Conservation (phyloP, 2,113 vertebrate genomes). For the Entomyzon cyanotis region DNA sequence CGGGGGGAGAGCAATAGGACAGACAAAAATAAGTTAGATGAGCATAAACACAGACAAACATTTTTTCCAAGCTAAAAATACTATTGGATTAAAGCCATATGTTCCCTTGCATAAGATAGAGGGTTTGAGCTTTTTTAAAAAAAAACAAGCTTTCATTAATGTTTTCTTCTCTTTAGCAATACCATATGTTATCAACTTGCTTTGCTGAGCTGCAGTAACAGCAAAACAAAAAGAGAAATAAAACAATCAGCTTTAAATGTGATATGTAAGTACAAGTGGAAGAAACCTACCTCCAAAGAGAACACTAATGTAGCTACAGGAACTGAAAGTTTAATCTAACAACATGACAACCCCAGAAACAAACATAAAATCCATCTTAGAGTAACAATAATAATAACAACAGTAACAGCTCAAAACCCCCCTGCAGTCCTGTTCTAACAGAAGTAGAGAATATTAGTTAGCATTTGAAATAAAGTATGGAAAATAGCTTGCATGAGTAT, state of each 20-base stretch:
- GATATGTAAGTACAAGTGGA: neutral
- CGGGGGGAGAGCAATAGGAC: neutral
- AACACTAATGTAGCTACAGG: neutral
- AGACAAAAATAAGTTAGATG: conserved; percentile 13
- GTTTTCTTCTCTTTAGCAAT: neutral
- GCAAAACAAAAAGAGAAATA: neutral
- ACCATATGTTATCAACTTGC: neutral
- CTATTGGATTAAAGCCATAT: neutral
- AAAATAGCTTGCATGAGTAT: neutral
- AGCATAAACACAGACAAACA: neutral
- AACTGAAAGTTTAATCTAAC: neutral
- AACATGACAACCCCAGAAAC: neutral
- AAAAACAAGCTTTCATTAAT: neutral
- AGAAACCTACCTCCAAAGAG: neutral
- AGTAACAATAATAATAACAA: neutral
- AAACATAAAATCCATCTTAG: neutral
- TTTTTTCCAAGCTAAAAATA: neutral
- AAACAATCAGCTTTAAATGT: neutral
- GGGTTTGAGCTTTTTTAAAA: neutral
- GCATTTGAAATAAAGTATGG: neutral
- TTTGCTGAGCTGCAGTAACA: neutral
- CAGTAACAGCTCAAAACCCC: neutral
- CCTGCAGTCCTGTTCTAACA: neutral
- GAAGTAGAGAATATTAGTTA: neutral
- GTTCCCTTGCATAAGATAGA: neutral